Evolutionary conservation across 2,797 vertebrate genomes (phyloP).

Genomic region (Urophycis tenuis): DNA sequence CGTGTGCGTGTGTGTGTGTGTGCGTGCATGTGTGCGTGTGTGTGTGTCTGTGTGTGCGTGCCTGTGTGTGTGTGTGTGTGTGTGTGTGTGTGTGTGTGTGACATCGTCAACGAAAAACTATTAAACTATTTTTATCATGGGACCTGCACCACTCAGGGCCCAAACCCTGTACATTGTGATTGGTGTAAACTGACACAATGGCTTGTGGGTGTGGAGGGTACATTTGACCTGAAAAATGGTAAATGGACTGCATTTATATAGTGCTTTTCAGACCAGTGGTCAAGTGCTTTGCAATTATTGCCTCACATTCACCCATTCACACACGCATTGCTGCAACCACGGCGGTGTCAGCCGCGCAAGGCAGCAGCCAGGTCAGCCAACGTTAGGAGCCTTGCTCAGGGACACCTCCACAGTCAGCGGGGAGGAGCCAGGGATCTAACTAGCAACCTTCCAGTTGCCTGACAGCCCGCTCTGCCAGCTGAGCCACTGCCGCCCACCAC

Average conservation of each 20-base stretch:
- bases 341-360: too few relatives aligned
- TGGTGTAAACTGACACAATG: neutral
- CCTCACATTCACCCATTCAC: too few relatives aligned
- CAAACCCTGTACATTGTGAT: neutral
- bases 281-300: neutral
- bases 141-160: neutral
- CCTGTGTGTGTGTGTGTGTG: slow-evolving; percentile 17
- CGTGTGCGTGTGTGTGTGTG: slow-evolving; percentile 5
- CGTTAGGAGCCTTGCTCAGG: too few relatives aligned
- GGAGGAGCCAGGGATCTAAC: too few relatives aligned
- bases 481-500: too few relatives aligned
- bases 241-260: neutral
- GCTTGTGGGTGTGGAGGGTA: neutral
- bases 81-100: slow-evolving; percentile 9
- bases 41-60: slow-evolving; percentile 11
- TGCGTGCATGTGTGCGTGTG: neutral
- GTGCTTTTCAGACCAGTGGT: too few relatives aligned
- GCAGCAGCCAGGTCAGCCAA: too few relatives aligned
- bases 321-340: too few relatives aligned
- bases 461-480: too few relatives aligned
- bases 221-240: neutral
- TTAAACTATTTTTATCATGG: neutral
- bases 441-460: too few relatives aligned
- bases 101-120: neutral
- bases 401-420: too few relatives aligned